Conservation (phyloP, 2,797 vertebrate species). For the Caiman crocodilus region DNA sequence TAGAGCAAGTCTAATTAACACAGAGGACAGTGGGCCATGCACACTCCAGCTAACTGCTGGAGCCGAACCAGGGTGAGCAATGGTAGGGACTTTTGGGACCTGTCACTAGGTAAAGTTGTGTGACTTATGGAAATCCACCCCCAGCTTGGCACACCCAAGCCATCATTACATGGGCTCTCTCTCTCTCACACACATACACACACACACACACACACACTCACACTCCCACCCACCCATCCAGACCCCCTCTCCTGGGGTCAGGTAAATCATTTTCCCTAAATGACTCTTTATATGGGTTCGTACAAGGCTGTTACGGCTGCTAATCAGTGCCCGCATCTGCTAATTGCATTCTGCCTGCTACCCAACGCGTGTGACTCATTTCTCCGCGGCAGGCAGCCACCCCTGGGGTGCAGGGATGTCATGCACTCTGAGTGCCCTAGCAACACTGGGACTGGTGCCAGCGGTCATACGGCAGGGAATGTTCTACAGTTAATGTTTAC, state of each 20-base stretch:
- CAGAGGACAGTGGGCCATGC: too few species aligned
- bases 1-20: neutral
- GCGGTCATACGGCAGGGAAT: neutral
- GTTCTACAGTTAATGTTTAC: slow-evolving; percentile 22
- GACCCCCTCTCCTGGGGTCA: neutral
- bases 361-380: slow-evolving; percentile 61
- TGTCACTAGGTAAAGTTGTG: neutral
- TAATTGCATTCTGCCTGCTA: slow-evolving; percentile 60
- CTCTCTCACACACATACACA: neutral
- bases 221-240: neutral
- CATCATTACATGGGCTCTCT: neutral
- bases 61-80: neutral
- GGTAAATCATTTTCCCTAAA: neutral
- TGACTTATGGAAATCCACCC: neutral
- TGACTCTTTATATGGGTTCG: slow-evolving; percentile 33
- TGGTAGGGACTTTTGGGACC: neutral
- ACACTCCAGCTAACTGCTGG: neutral
- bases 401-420: neutral
- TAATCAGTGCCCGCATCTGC: slow-evolving; percentile 59
- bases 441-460: too few species aligned
- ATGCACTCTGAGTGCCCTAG: too few species aligned
- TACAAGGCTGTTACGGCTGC: slow-evolving; percentile 39
- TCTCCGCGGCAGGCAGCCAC: neutral
- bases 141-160: neutral
- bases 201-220: too few species aligned